Base-by-base conservation (phyloP, 2,113 vertebrate species). In the Entosphenus tridentatus region DNA sequence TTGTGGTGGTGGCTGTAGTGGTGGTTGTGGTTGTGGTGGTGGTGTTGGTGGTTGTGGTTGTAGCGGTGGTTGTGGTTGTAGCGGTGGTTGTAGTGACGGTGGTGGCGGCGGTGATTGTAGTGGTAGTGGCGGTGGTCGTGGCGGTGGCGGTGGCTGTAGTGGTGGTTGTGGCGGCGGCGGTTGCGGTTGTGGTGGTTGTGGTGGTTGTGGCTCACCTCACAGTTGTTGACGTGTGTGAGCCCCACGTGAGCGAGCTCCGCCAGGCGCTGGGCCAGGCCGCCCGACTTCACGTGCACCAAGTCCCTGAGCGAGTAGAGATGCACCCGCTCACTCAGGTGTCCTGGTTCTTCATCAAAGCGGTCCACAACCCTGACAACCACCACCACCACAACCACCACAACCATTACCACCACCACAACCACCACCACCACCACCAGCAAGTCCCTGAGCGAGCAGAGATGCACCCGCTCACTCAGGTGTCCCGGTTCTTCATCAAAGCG, bases 241-340 rank as follows among this genome's bases (percentile, higher is more conserved):
- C 92, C 93, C 3, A 82, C 79, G 72, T 80, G 85, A 17, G 87
- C 78, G 70, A 98, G 84, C 73, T 95, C 87, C 0, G 76, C 79
- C 69, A 98, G 77, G 8, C 78, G 79, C 54, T 87, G 83, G 5
- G 80, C 80, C 72, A 98, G 75, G 16, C 88, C 86, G 8, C 90
- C 89, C 7, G 79, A 87, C 73, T 84, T 89, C 1, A 86, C 86
- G 14, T 83, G 79, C 0, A 72, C 77, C 73, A 96, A 83, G 72
- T 98, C 88, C 1, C 75, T 86, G 70, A 98, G 80, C 0, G 93
- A 96, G 74, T 88, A 96, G 12, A 98, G 83, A 72, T 98, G 90
- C 14, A 92, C 82, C 73, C 96, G 91, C 70, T 98, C 93, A 0
- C 88, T 95, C 76, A 96, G 77, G 73, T 98, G 93, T 68, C 89